Percentiles rank a stretch among this genome's conserved stretches.
Evolutionary conservation across 2,113 vertebrate genomes (phyloP).

Genomic region (Sterna hirundo): DNA sequence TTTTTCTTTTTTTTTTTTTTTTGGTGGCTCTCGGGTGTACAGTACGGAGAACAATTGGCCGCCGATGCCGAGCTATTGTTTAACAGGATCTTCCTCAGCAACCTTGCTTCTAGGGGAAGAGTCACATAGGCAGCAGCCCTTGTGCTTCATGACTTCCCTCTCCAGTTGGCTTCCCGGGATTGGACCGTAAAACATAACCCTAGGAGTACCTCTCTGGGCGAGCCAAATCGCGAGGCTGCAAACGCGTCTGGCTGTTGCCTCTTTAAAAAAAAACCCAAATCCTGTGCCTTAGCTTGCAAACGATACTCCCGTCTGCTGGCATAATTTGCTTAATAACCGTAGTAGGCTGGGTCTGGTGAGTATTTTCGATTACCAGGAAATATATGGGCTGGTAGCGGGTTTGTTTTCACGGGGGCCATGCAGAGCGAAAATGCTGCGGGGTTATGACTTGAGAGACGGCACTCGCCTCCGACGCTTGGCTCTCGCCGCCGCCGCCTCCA

Average conservation of each 20-base stretch:
- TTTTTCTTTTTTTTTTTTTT: background rate
- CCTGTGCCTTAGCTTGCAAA: constrained; percentile 44
- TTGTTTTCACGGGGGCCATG: constrained; percentile 21
- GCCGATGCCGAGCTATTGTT: constrained; percentile 69
- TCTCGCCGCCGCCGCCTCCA: background rate
- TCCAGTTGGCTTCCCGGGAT: constrained; percentile 73
- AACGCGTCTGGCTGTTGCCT: constrained; percentile 10
- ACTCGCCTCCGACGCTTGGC: background rate
- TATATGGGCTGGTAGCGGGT: constrained; percentile 58
- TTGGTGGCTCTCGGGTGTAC: background rate
- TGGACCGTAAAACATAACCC: constrained; percentile 67
- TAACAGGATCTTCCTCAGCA: constrained; percentile 67
- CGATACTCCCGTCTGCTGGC: constrained; percentile 62
- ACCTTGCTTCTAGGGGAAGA: constrained; percentile 72
- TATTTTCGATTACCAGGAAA: constrained; percentile 76
- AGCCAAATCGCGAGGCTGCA: constrained; percentile 46
- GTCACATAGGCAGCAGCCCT: constrained; percentile 62
- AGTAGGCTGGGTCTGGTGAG: constrained; percentile 73
- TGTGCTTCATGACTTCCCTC: constrained; percentile 67
- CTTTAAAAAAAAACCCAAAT: background rate
- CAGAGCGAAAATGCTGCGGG: background rate
- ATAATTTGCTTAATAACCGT: constrained; percentile 74
- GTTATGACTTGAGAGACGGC: background rate
- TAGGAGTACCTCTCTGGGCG: constrained; percentile 27
- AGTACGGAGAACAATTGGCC: constrained; percentile 59